These are phyloP conservation scores for Scaptodrosophila latifasciaeformis DNA, from an alignment of 2,888 invertebrate genomes.

Conservation along the genomic window DNA sequence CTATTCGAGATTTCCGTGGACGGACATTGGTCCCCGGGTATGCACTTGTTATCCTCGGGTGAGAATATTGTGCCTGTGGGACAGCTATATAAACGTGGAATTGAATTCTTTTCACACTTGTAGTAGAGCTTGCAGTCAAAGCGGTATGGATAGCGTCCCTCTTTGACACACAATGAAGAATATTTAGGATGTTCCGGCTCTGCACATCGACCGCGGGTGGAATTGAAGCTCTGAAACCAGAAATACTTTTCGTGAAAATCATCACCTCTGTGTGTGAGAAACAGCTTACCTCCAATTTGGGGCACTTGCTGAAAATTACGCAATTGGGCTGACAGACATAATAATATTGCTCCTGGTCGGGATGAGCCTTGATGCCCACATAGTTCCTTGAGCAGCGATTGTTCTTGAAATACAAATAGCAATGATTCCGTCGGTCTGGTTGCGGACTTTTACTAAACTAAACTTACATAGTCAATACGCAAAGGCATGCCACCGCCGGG, in stretches of 20 bases:
- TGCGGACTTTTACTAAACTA: background rate
- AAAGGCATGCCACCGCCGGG: slow-evolving; percentile 75
- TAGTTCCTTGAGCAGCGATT: slow-evolving; percentile 72
- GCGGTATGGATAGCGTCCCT: slow-evolving; percentile 72
- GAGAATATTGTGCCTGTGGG: slow-evolving; percentile 68
- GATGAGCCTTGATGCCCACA: slow-evolving; percentile 72
- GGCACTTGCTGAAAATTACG: slow-evolving; percentile 74
- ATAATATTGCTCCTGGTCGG: slow-evolving; percentile 73
- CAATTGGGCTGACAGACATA: slow-evolving; percentile 74
- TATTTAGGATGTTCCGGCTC: slow-evolving; percentile 51
- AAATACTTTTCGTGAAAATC: slow-evolving; percentile 11
- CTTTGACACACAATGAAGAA: slow-evolving; percentile 56
- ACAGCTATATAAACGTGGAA: slow-evolving; percentile 67
- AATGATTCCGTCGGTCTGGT: background rate
- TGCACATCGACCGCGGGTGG: slow-evolving; percentile 55
- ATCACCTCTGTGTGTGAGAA: background rate
- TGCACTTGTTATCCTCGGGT: slow-evolving; percentile 62
- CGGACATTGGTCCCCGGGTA: slow-evolving; percentile 59
- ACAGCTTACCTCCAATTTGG: slow-evolving; percentile 59
- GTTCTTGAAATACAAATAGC: slow-evolving; percentile 43
- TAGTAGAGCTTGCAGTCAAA: slow-evolving; percentile 70
- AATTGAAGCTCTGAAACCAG: slow-evolving; percentile 54
- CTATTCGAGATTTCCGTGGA: slow-evolving; percentile 64
- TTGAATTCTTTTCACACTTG: slow-evolving; percentile 64
- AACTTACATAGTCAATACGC: slow-evolving; percentile 70